Conservation (phyloP, 1,140 invertebrate genomes). For the Leptonema lineaticorne region DNA sequence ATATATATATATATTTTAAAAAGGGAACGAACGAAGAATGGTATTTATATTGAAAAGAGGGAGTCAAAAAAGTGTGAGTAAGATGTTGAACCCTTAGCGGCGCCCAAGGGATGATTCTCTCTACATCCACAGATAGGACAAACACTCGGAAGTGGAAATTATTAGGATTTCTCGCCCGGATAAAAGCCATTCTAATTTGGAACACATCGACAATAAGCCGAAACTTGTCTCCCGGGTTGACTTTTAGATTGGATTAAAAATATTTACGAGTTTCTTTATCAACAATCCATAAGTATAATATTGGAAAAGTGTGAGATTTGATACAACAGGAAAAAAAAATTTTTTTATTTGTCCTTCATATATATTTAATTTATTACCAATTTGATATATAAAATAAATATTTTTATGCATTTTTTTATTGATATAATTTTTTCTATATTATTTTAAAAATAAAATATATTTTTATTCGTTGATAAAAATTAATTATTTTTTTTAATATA, state of each 20-base stretch:
- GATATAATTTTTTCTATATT: too few relatives aligned
- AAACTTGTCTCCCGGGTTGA: neutral
- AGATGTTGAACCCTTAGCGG: too few relatives aligned
- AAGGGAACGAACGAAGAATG: conserved; percentile 21
- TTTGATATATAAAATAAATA: too few relatives aligned
- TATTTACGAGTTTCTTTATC: conserved; percentile 17
- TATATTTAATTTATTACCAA: too few relatives aligned
- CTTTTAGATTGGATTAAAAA: conserved; percentile 8
- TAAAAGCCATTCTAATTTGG: conserved; percentile 9
- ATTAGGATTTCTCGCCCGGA: conserved; percentile 20
- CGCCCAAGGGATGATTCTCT: neutral
- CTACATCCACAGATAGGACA: neutral
- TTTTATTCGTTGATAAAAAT: too few relatives aligned
- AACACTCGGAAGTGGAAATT: conserved; percentile 23
- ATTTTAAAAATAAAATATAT: too few relatives aligned
- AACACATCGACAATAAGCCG: conserved; percentile 12
- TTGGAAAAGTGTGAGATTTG: too few relatives aligned
- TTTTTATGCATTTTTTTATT: too few relatives aligned
- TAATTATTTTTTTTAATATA: too few relatives aligned
- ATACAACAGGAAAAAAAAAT: too few relatives aligned
- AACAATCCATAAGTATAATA: too few relatives aligned
- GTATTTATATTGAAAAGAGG: conserved; percentile 22
- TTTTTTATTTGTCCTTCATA: too few relatives aligned
- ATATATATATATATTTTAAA: conserved; percentile 11
- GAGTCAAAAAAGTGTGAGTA: neutral